A percentile compares a stretch with the other conserved stretches of the same genome.
These are phyloP conservation scores for Aphidoletes aphidimyza DNA, from an alignment of 2,888 invertebrate species.

Conservation along the genomic window DNA sequence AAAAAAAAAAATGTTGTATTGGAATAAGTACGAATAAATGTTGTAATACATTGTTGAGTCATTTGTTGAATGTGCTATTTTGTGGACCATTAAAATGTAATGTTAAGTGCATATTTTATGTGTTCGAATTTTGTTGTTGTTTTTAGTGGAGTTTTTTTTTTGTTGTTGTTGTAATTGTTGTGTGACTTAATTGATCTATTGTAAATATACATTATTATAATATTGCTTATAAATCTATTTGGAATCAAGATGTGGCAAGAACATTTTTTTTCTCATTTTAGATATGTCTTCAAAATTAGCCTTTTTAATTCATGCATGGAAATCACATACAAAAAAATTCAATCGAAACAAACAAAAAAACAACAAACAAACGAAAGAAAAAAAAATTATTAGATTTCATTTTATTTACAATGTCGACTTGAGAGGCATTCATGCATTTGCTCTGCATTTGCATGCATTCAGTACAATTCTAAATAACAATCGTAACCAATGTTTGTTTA, in stretches of 20 bases:
- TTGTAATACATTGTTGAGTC: too few species aligned
- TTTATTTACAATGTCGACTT: conserved; percentile 8
- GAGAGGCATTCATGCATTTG: background rate
- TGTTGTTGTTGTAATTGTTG: too few species aligned
- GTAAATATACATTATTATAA: background rate
- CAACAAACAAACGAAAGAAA: background rate
- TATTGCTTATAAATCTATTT: background rate
- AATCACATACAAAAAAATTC: conserved; percentile 18
- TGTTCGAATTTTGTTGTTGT: too few species aligned
- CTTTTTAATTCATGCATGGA: conserved; percentile 6
- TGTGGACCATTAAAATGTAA: too few species aligned
- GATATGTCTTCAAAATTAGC: conserved; percentile 13
- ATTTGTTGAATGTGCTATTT: too few species aligned
- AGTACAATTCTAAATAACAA: background rate
- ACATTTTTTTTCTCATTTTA: too few species aligned
- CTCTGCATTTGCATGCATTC: background rate
- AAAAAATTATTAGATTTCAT: background rate
- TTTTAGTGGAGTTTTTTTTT: too few species aligned
- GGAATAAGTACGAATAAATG: too few species aligned
- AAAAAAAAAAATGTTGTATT: too few species aligned
- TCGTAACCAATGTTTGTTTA: background rate
- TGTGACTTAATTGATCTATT: too few species aligned
- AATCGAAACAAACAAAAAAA: too few species aligned
- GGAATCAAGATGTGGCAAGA: conserved; percentile 15
- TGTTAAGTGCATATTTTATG: too few species aligned